Percentiles rank a stretch among this genome's conserved stretches.
Conservation (phyloP, 2,888 invertebrate species). For the Heliconius cydno region DNA sequence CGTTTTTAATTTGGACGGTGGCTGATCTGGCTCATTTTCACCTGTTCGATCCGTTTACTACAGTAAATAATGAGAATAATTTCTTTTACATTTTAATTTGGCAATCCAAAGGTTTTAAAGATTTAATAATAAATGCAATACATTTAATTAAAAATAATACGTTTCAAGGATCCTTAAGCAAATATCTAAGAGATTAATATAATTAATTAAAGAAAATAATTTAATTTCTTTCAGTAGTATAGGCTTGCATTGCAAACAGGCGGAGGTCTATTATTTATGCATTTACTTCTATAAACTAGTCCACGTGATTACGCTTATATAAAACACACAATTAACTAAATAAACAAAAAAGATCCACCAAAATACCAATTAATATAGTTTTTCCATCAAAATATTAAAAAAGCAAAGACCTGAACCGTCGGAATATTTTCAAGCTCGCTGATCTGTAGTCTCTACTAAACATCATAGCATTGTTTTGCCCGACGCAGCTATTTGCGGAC, state of each 20-base stretch:
- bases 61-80: slow-evolving; percentile 1
- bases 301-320: not conserved
- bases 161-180: too few relatives aligned
- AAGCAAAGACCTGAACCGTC: slow-evolving; percentile 39
- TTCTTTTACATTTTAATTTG: not conserved
- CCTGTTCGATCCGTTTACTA: slow-evolving; percentile 32
- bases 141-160: not conserved
- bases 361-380: not conserved
- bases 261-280: too few relatives aligned
- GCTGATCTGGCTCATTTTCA: slow-evolving; percentile 35
- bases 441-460: slow-evolving; percentile 69
- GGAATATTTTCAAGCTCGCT: slow-evolving; percentile 51
- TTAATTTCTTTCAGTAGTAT: too few relatives aligned
- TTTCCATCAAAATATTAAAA: slow-evolving; percentile 17
- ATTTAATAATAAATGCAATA: not conserved
- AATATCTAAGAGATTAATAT: too few relatives aligned
- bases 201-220: too few relatives aligned
- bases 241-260: too few relatives aligned
- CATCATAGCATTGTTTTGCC: slow-evolving; percentile 82
- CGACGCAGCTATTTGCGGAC: slow-evolving; percentile 79
- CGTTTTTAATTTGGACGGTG: slow-evolving; percentile 35
- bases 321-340: not conserved
- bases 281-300: too few relatives aligned
- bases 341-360: not conserved
- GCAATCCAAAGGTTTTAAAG: not conserved